Evolutionary conservation across 2,113 vertebrate genomes (phyloP).

Genomic region (Platysternon megacephalum): DNA sequence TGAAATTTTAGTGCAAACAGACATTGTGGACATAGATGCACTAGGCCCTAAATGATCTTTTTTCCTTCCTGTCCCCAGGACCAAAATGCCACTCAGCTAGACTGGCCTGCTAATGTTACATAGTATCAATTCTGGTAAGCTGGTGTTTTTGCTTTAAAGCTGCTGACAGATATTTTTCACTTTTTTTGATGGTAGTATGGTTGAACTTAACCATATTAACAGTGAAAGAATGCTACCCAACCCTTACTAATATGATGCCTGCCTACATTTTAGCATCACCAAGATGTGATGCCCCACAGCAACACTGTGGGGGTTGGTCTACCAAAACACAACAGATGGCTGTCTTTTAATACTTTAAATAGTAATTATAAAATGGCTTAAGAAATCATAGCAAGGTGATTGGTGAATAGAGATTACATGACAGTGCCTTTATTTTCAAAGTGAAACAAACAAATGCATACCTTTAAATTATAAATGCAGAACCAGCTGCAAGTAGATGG

Average conservation of each 20-base stretch:
- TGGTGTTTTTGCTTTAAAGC: background rate
- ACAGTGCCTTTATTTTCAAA: background rate
- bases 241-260: background rate
- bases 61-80: background rate
- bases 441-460: background rate
- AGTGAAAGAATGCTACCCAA: background rate
- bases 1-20: background rate
- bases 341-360: background rate
- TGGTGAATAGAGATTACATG: background rate
- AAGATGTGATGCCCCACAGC: background rate
- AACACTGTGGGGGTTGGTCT: background rate
- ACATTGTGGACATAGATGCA: background rate
- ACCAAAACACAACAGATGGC: background rate
- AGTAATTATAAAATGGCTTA: background rate
- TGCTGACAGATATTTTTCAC: background rate
- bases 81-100: background rate
- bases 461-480: background rate
- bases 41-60: background rate
- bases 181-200: background rate
- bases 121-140: background rate
- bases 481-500: background rate
- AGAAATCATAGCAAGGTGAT: background rate
- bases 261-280: background rate
- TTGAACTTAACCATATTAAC: background rate
- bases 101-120: too few relatives aligned